Evolutionary conservation across 1,140 invertebrate species (phyloP).

Genomic region (Neodiprion virginianus): DNA sequence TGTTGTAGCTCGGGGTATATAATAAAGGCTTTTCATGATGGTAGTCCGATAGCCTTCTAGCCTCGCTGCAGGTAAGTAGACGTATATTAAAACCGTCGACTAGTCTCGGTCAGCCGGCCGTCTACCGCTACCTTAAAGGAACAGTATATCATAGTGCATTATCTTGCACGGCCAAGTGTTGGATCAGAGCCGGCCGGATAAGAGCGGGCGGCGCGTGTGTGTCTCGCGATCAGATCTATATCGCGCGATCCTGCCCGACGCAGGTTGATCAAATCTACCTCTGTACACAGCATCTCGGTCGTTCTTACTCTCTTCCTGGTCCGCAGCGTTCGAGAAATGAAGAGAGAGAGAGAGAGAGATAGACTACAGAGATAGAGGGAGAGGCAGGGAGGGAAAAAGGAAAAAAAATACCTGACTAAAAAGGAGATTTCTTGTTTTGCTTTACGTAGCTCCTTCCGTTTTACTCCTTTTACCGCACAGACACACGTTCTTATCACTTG

Average conservation of each 20-base stretch:
- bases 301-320: constrained; percentile 1
- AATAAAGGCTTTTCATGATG: neutral
- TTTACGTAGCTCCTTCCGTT: no score
- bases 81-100: neutral
- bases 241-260: constrained; percentile 27
- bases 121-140: constrained; percentile 7
- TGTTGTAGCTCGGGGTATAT: neutral
- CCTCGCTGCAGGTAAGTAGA: neutral
- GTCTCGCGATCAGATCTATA: constrained; percentile 22
- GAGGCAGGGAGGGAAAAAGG: no score
- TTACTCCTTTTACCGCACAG: no score
- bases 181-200: constrained; percentile 2
- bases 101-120: neutral
- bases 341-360: no score
- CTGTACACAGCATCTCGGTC: neutral
- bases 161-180: constrained; percentile 14
- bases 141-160: constrained; percentile 14
- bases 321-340: neutral
- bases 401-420: no score
- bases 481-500: no score
- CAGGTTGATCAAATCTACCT: constrained; percentile 32
- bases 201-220: constrained; percentile 32
- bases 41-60: constrained; percentile 4
- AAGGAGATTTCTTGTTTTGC: no score
- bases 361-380: no score